Evolutionary conservation across 2,888 invertebrate species (phyloP).

Genomic region (Acanthosepion pharaonis): DNA sequence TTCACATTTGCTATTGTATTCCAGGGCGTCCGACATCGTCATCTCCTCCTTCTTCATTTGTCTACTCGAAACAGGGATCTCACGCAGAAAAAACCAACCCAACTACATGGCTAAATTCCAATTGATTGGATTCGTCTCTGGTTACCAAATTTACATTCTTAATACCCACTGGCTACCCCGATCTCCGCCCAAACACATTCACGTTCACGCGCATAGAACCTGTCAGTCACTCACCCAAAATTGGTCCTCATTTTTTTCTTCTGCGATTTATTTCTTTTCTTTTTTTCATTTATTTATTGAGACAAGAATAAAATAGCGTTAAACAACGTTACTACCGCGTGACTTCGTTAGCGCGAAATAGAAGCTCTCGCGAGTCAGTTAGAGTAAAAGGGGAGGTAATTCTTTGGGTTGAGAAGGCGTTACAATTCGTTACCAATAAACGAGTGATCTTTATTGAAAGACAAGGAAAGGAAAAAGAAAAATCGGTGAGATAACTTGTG

Average conservation of each 20-base stretch:
- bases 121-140: conserved; percentile 1
- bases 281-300: background rate
- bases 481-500: background rate
- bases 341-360: conserved; percentile 6
- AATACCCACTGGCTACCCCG: background rate
- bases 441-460: background rate
- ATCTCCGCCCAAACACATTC: background rate
- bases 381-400: background rate
- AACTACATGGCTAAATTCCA: background rate
- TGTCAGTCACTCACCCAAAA: background rate
- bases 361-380: background rate
- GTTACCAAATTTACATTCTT: background rate
- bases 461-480: background rate
- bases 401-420: background rate
- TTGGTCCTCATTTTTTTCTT: background rate
- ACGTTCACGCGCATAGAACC: background rate
- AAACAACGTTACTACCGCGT: background rate
- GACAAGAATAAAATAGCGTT: conserved; percentile 33
- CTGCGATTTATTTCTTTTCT: background rate
- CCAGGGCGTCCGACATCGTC: background rate
- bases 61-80: background rate
- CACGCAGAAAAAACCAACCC: background rate
- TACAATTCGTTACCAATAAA: too few relatives aligned
- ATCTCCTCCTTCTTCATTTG: background rate
- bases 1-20: background rate